Base-by-base conservation (phyloP, 1,140 invertebrate genomes). In the Drosophila tristis region DNA sequence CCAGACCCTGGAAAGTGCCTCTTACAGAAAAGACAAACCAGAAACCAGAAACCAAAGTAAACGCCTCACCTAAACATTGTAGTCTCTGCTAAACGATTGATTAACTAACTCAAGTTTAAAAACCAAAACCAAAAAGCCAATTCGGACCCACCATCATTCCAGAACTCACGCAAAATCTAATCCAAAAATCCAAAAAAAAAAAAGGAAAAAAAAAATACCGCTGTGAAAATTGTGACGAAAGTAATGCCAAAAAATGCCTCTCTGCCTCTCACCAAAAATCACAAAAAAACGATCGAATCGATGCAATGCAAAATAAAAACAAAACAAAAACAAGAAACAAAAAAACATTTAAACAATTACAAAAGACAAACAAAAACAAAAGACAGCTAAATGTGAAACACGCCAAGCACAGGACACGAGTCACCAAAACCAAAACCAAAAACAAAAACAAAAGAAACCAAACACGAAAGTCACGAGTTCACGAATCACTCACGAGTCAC, bases 1-100 rank as follows among this genome's bases (percentile, higher is more conserved):
- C 62, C 16, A 29, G 44, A 20, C 62, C 72, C 67, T 60, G 58
- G 54, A 81, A 86, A 64, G 78, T 81, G 82, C 57, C 64, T 65
- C 70, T 56, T 54, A 78, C 48, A 51, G 64, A 49, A 20, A 20
- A 65, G 20, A 48, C 11, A 26, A 15, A 45, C 47, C 54, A 66
- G 56, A 39, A 15, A 45, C 47, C 49, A 66, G 56, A 48, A 59
- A 75, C 50, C 62, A 76, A 66, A 65, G 31, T 49, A 85, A 82
- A 80, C 63, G 65, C 62, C 74, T 72, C 48, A 76, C 71, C 58
- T 51, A 62, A 61, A 49, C 57, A 72, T 75, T 76, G 47, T 45
- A 43, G 39, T 43, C 50, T 61, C 42, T 45, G 23, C 31, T 29
- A 54, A 35, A 42, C 9, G 35, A 57, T 39, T 39, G 35, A 39